Conservation (phyloP, 2,113 vertebrate species). For the Gobio gobio region DNA sequence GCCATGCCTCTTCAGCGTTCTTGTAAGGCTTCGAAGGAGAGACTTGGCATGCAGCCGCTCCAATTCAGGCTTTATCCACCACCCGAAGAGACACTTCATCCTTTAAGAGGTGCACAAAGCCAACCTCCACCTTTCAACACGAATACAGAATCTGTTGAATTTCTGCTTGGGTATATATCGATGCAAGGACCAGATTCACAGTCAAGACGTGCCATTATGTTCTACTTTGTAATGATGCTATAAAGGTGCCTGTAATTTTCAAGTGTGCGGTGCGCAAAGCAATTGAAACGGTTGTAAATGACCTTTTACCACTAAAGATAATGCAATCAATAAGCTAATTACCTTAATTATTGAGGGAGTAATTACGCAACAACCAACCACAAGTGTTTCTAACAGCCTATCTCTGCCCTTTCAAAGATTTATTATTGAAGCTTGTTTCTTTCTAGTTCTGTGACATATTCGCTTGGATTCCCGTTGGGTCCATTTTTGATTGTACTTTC, state of each 20-base stretch:
- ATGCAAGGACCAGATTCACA: background rate
- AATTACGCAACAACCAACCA: background rate
- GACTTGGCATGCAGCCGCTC: background rate
- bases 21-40: background rate
- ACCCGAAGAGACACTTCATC: constrained; percentile 18
- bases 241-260: background rate
- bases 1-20: background rate
- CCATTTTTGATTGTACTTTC: constrained; percentile 24
- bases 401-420: background rate
- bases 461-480: background rate
- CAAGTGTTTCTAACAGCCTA: background rate
- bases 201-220: background rate
- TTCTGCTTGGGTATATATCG: background rate
- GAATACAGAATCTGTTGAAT: constrained; percentile 13
- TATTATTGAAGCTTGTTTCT: background rate
- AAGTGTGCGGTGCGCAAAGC: background rate
- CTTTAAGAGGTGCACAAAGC: constrained; percentile 8
- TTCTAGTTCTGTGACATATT: background rate
- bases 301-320: constrained; percentile 16
- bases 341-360: background rate
- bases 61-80: background rate
- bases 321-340: constrained; percentile 32
- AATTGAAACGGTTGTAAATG: background rate
- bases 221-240: background rate
- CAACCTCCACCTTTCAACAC: background rate